These are phyloP conservation scores for Eutolmus rufibarbis DNA, from an alignment of 2,888 invertebrate species.

Conservation along the genomic window DNA sequence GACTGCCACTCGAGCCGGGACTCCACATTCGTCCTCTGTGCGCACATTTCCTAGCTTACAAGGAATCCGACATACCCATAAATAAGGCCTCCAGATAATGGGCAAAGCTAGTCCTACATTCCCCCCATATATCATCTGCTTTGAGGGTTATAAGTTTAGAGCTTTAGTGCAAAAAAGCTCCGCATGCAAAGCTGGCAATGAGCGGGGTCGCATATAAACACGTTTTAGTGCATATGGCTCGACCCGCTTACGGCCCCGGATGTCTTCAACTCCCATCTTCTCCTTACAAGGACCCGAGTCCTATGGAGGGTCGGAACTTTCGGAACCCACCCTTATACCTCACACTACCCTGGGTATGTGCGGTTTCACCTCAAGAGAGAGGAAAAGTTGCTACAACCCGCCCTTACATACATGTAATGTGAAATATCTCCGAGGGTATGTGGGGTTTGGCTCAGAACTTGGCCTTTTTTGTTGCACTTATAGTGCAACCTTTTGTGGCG, in stretches of 20 bases:
- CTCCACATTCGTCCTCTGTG: not conserved
- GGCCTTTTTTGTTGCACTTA: conserved; percentile 32
- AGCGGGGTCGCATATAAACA: conserved; percentile 32
- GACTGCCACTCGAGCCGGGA: not conserved
- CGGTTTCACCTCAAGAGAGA: conserved; percentile 36
- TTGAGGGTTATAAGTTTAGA: conserved; percentile 28
- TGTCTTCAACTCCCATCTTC: not conserved
- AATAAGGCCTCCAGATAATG: conserved; percentile 40
- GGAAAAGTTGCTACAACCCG: conserved; percentile 36
- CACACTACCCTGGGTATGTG: not conserved
- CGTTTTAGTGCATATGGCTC: conserved; percentile 29
- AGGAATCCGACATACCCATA: conserved; percentile 36
- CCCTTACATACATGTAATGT: conserved; percentile 28
- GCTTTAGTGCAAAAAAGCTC: conserved; percentile 19
- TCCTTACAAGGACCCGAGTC: not conserved
- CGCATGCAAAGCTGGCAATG: conserved; percentile 34
- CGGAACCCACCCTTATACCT: not conserved
- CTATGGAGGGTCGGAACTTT: not conserved
- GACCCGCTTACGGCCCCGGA: not conserved
- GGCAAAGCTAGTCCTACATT: conserved; percentile 33
- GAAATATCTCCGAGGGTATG: conserved; percentile 3
- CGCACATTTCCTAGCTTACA: conserved; percentile 22
- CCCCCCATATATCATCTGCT: conserved; percentile 28
- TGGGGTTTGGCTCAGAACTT: conserved; percentile 6
- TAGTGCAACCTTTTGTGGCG: conserved; percentile 32